Evolutionary conservation across 2,113 vertebrate species (phyloP).

Genomic region (Chaetodon trifascialis): DNA sequence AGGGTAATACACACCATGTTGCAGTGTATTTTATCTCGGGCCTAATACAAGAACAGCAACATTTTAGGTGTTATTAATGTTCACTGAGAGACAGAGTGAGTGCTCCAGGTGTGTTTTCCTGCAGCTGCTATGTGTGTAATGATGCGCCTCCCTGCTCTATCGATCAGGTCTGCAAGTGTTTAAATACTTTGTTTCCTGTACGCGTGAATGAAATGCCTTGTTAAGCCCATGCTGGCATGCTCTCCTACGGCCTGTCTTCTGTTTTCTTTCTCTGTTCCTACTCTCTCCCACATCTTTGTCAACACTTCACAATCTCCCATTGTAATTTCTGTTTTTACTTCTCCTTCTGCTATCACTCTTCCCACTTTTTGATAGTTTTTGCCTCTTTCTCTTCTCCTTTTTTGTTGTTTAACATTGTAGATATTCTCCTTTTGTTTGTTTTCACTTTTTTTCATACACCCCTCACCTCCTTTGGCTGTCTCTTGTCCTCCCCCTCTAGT

Average conservation of each 20-base stretch:
- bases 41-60: not conserved
- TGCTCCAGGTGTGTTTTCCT: conserved; percentile 40
- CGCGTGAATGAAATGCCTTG: conserved; percentile 62
- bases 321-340: conserved; percentile 30
- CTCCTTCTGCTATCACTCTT: conserved; percentile 14
- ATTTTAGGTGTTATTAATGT: conserved; percentile 17
- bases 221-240: conserved; percentile 39
- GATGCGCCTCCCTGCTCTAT: conserved; percentile 47
- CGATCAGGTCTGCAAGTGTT: conserved; percentile 49
- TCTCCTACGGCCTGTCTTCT: conserved; percentile 10
- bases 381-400: conserved; percentile 1
- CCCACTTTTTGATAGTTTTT: conserved; percentile 17
- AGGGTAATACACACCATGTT: not conserved
- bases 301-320: conserved; percentile 25
- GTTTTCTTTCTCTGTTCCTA: conserved; percentile 22
- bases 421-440: conserved; percentile 3
- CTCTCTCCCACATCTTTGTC: conserved; percentile 47
- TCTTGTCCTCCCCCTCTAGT: not conserved
- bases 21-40: not conserved
- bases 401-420: conserved; percentile 22
- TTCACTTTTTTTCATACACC: conserved; percentile 15
- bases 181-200: conserved; percentile 50
- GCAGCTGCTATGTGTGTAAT: conserved; percentile 22
- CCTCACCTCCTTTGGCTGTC: not conserved
- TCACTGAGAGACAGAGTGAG: conserved; percentile 19